Base-by-base conservation (phyloP, 2,888 invertebrate genomes). In the Hetaerina titia region DNA sequence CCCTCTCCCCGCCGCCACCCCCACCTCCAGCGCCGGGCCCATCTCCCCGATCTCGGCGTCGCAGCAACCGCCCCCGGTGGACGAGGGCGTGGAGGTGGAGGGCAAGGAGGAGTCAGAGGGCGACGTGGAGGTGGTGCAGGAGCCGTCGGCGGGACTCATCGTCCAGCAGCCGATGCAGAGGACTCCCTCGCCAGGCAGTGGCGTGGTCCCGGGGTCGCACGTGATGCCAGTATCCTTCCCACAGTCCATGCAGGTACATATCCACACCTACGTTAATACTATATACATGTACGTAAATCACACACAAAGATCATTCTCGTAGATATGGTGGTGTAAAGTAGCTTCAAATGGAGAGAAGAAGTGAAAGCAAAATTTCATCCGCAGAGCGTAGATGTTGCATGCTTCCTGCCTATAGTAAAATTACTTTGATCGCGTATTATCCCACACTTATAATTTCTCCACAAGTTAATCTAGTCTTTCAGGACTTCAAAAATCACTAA, bases 181-280 rank as follows among this genome's bases (percentile, higher is more conserved):
- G 74, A 74, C 92, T 31, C 92, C 92, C 0, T 92, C 92, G 69
- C 92, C 92, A 69, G 56, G 15, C 57, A 4, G 45, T 45, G 89
- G n/a, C n/a, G 25, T 31, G 69, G 56, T 15, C n/a, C 13, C 92
- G n/a, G 56, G 69, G 22, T 2, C 92, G n/a, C 92, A 92, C 57
- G 56, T 92, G 25, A 45, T 92, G 69, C 92, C 64, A 9, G 69
- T 69, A 56, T 31, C 92, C 19, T 69, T 92, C 69, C 22, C 92
- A 17, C 92, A 92, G 69, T 56, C 64, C 69, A 92, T 92, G 92
- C 92, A 92, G 92, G 92, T 92, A 90, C n/a, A 56, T 60, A 17
- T 4, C 60, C 2, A 5, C 60, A 15, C 60, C 60, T 17, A 45
- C 45, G 45, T 45, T 45, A 4, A 1, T 45, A 45, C 45, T 4